Evolutionary conservation across 2,113 vertebrate genomes (phyloP), one percentile per base, ranked within the genome.

Genomic region (Rhinogobius similis): DNA sequence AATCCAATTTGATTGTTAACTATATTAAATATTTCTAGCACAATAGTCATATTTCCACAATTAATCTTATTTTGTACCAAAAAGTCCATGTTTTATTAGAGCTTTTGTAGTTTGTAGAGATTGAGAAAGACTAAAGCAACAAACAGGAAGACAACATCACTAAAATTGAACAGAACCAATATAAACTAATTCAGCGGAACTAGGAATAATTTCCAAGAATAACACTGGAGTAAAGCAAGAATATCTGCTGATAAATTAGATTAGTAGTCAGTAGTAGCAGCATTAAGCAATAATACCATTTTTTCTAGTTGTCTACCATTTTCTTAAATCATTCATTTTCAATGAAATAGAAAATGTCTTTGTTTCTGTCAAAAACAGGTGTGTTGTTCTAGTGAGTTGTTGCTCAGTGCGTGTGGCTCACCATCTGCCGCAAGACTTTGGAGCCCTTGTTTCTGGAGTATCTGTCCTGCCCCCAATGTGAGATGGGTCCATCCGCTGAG

Each of bases 381-480:
- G 72, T 53, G 11, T 14, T 24, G 50, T 1, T 26, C 48, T 61
- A 6, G 13, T 29, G 29, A 29, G 29, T 50, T 20, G 26, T 12
- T n/a, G 62, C 55, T 58, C 23, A 21, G 56, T 55, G 44, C 1
- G 14, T n/a, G 46, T 43, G 91, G 84, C 94, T 96, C 84, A 98
- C 97, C 96, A 99, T 99, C 93, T 97, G 95, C 76, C 96, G 93
- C 90, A 97, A 97, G 65, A 96, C 96, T 87, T 98, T 98, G 65
- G 96, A 97, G 86, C 97, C 96, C 92, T 98, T 98, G 86, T 94
- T 94, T 76, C 96, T 93, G 88, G 96, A 97, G 43, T 95, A 91
- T 41, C 96, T 94, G 73, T 99, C 96, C 3, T 96, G 94, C 26
- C 94, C 96, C 97, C 96, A 98, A 75, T 95, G 96, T 0, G 96